Evolutionary conservation across 2,113 vertebrate species (phyloP).

Genomic region (Amazona guildingii): DNA sequence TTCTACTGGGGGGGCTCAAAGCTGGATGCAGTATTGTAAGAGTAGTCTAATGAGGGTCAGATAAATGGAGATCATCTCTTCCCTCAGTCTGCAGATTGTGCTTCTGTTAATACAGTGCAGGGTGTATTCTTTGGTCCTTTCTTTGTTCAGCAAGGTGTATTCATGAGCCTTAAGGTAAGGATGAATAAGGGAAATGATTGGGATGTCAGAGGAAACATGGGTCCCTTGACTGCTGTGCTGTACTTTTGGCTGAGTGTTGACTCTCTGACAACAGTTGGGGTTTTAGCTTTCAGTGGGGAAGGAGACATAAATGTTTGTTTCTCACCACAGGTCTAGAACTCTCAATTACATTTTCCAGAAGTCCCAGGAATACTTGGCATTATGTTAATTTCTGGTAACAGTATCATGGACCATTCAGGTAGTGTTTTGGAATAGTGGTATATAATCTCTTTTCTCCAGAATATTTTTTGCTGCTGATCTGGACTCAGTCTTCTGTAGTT

Average conservation of each 20-base stretch:
- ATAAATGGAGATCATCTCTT: not conserved
- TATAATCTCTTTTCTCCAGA: not conserved
- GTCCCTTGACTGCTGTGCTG: not conserved
- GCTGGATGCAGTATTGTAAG: not conserved
- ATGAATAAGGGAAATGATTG: not conserved
- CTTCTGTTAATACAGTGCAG: not conserved
- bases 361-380: not conserved
- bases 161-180: not conserved
- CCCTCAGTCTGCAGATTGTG: not conserved
- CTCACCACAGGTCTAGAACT: not conserved
- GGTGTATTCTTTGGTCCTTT: not conserved
- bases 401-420: not conserved
- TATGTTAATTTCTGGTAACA: not conserved
- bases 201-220: not conserved
- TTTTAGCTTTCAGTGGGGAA: not conserved
- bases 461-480: not conserved
- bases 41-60: not conserved
- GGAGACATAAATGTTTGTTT: not conserved
- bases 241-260: not conserved
- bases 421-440: not conserved
- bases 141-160: not conserved
- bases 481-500: not conserved
- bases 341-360: not conserved
- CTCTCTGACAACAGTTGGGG: not conserved
- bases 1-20: rapidly evolving